Conservation (phyloP, 2,113 vertebrate species). For the Chrysochloris asiatica region DNA sequence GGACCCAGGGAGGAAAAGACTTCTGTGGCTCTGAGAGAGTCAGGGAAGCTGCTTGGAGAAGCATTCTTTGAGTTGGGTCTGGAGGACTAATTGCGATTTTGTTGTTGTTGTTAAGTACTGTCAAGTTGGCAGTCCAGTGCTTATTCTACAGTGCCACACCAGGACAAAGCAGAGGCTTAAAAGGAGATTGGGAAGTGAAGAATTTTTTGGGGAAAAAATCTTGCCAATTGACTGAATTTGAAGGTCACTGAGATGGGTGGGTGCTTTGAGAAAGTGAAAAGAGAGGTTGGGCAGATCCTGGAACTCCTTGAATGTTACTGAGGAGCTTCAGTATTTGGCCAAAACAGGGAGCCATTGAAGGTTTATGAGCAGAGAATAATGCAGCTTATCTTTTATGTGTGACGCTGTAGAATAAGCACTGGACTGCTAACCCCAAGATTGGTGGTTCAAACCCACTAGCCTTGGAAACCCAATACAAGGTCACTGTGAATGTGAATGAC, state of each 20-base stretch:
- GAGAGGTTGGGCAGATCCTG: neutral
- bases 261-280: neutral
- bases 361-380: no score
- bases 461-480: no score
- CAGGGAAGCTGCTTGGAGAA: neutral
- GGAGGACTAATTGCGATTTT: neutral
- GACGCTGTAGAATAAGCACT: no score
- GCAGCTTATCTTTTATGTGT: no score
- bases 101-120: no score
- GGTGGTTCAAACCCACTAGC: no score
- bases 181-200: neutral
- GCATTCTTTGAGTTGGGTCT: neutral
- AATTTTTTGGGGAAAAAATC: neutral
- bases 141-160: no score
- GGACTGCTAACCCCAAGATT: no score
- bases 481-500: no score
- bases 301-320: neutral
- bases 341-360: neutral
- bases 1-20: neutral
- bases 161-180: neutral
- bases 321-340: neutral
- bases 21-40: neutral
- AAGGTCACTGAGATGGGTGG: neutral
- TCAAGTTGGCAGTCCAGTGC: no score
- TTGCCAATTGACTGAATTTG: neutral